Evolutionary conservation across 2,113 vertebrate species (phyloP).

Genomic region (Meles meles): DNA sequence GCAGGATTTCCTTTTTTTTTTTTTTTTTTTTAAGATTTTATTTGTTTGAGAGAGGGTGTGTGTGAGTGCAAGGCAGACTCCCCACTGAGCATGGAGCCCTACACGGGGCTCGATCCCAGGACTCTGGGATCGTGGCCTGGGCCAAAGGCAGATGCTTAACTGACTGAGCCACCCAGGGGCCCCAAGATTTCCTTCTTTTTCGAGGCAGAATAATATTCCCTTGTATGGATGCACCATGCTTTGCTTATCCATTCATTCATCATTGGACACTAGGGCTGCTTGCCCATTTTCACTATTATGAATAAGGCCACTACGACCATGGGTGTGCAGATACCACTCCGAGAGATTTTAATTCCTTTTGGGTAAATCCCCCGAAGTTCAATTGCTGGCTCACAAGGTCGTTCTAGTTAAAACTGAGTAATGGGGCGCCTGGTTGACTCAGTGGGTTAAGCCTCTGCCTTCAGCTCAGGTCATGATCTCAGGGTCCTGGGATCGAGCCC

Average conservation of each 20-base stretch:
- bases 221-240: not conserved
- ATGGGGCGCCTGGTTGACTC: no score
- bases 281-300: no score
- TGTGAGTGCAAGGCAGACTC: no score
- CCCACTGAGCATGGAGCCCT: not conserved
- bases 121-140: not conserved
- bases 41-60: no score
- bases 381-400: not conserved
- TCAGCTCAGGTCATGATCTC: no score
- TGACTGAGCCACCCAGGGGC: not conserved
- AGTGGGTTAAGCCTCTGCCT: no score
- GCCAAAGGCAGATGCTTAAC: no score
- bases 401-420: not conserved
- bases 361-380: not conserved
- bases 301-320: not conserved
- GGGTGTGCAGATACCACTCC: not conserved
- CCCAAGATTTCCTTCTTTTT: not conserved
- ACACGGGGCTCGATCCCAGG: not conserved
- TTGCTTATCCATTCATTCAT: not conserved
- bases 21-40: no score
- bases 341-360: not conserved
- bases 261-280: not conserved
- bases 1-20: no score
- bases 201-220: not conserved
- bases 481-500: no score